Evolutionary conservation across 2,797 vertebrate genomes (phyloP), one percentile per base, ranked within the genome.

Genomic region (Typhlichthys subterraneus): DNA sequence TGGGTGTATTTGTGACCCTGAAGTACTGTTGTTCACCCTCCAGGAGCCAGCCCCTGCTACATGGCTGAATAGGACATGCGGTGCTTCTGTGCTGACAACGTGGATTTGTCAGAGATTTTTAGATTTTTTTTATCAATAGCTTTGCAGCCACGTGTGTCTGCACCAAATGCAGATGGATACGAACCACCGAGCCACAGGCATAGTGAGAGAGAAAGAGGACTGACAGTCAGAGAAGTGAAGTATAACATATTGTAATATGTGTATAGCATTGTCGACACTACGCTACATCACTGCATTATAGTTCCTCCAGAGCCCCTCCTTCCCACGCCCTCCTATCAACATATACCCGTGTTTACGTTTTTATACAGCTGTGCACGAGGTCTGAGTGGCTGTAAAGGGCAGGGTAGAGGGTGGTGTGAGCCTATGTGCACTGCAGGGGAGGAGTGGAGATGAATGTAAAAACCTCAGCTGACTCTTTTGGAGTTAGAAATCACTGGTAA

Each of bases 91-190:
- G 84, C 86, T 91, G 91, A 90, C 89, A 88, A 77, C 80, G 89
- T 72, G 62, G 78, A 90, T 93, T 92, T 90, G 89, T 92, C 88
- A 91, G 87, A 76, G 79, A 61, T 70, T 79, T 83, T 89, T 90
- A 93, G 23, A 23, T 29, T 29, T 29, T 4, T 29, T 29, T 4
- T 29, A 29, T 87, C 92, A 93, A 93, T 92, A 93, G 90, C 85
- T 82, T 81, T 57, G 79, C 15, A 1, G 69, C 77, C 45, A 76
- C 89, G 92, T 81, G 74, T 92, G 89, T 87, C 68, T 63, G 72
- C 63, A 45, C 69, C 76, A 63, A 9, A 53, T 61, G 73, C 67
- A 73, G 75, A 77, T 12, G 19, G 69, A 76, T 69, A 75, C 65
- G 80, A 59, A 61, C 62, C 56, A 73, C 76, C 19, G 11, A 15